Evolutionary conservation across 2,113 vertebrate genomes (phyloP).

Genomic region (Sialia sialis): DNA sequence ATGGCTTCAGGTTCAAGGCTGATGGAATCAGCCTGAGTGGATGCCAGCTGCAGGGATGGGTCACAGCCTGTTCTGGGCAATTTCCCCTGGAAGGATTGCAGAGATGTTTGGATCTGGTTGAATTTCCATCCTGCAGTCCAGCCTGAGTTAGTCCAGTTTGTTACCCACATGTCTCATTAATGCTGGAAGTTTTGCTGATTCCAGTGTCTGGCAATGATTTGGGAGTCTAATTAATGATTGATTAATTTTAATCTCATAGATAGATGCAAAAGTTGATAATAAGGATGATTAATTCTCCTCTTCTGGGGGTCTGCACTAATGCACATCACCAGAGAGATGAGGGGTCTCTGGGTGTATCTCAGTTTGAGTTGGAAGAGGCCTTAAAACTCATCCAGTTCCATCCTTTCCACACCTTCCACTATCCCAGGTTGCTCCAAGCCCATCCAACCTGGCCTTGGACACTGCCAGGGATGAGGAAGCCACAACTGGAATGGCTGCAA

Average conservation of each 20-base stretch:
- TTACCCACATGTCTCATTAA: not conserved
- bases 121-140: not conserved
- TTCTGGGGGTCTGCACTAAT: rapidly evolving
- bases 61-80: not conserved
- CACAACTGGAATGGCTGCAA: not conserved
- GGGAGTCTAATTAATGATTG: not conserved
- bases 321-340: not conserved
- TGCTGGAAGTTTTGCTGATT: not conserved
- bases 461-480: not conserved
- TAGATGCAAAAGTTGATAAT: not conserved
- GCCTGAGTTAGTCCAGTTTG: not conserved
- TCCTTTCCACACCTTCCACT: not conserved
- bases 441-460: rapidly evolving
- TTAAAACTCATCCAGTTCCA: not conserved
- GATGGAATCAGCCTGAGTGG: not conserved
- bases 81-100: not conserved
- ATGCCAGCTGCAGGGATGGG: not conserved
- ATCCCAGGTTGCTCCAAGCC: not conserved
- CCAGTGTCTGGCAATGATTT: not conserved
- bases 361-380: not conserved
- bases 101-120: not conserved
- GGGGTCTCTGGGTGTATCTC: not conserved
- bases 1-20: not conserved
- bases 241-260: not conserved
- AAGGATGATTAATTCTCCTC: not conserved